Evolutionary conservation across 2,888 invertebrate genomes (phyloP).

Genomic region (Argyresthia goedartella): DNA sequence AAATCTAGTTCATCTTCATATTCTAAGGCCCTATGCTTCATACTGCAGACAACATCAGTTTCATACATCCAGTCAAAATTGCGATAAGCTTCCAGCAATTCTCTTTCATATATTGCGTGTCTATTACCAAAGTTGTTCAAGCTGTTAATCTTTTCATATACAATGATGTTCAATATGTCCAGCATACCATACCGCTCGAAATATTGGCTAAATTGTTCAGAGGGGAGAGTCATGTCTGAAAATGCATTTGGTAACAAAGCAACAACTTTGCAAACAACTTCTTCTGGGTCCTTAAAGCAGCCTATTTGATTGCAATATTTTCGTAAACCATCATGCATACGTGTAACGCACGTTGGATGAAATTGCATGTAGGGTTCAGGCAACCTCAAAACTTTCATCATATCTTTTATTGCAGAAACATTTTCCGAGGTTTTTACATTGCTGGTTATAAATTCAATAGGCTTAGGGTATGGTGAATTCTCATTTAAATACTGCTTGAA

Average conservation of each 20-base stretch:
- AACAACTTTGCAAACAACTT: constrained; percentile 62
- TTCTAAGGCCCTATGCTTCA: constrained; percentile 47
- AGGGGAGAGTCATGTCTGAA: constrained; percentile 23
- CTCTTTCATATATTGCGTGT: constrained; percentile 70
- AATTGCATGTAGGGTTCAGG: constrained; percentile 54
- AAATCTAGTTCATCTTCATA: constrained; percentile 47
- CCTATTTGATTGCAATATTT: constrained; percentile 64
- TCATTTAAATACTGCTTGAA: constrained; percentile 67
- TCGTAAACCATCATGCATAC: constrained; percentile 56
- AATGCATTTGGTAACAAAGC: constrained; percentile 19
- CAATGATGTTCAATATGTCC: constrained; percentile 66
- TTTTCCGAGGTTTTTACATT: constrained; percentile 69
- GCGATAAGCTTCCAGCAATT: constrained; percentile 62
- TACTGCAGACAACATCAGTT: constrained; percentile 29
- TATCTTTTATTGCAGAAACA: constrained; percentile 53
- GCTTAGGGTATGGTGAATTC: constrained; percentile 69
- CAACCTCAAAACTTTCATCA: constrained; percentile 69
- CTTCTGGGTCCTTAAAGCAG: constrained; percentile 55
- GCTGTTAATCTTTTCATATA: constrained; percentile 64
- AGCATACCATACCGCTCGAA: constrained; percentile 61
- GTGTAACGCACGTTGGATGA: constrained; percentile 44
- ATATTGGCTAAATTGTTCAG: constrained; percentile 42
- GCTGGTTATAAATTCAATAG: constrained; percentile 76
- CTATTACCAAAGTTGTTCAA: constrained; percentile 51
- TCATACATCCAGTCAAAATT: constrained; percentile 73